Evolutionary conservation across 2,797 vertebrate species (phyloP), one percentile per base, ranked within the genome.

Genomic region (Chanos chanos): DNA sequence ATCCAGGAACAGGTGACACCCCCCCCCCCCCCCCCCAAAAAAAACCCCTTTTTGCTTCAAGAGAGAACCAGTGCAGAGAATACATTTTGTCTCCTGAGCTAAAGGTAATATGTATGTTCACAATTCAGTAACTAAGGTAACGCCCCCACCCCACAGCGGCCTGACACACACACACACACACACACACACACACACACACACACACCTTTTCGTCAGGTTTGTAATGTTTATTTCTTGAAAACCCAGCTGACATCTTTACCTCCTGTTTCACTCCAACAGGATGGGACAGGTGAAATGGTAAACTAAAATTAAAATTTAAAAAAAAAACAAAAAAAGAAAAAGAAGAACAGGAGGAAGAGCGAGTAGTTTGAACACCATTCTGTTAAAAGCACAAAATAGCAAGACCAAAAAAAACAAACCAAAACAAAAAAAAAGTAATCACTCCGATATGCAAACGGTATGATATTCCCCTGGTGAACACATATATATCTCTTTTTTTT

Each of bases 141-240:
- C n/a, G n/a, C n/a, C n/a, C n/a, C n/a, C n/a, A n/a, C n/a, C n/a
- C n/a, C n/a, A n/a, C n/a, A n/a, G n/a, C n/a, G n/a, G n/a, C n/a
- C n/a, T n/a, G n/a, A n/a, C n/a, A n/a, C n/a, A n/a, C n/a, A n/a
- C n/a, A n/a, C n/a, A n/a, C n/a, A n/a, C n/a, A n/a, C n/a, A n/a
- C n/a, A n/a, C n/a, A n/a, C n/a, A n/a, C n/a, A n/a, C n/a, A n/a
- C n/a, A n/a, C n/a, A n/a, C 58, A 48, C 53, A 25, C 44, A 27
- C 7, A 24, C 33, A 41, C 24, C 30, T 8, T n/a, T 1, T 1
- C n/a, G 56, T 50, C 45, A 15, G 36, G 62, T 73, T 69, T 60
- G 69, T 61, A 21, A 52, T 39, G 34, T 72, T 86, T 83, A 81
- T 85, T 88, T 87, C 87, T 86, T 90, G 83, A 87, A 89, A 89